Base-by-base conservation (phyloP, 1,140 invertebrate genomes). In the Caenorhabditis inopinata region DNA sequence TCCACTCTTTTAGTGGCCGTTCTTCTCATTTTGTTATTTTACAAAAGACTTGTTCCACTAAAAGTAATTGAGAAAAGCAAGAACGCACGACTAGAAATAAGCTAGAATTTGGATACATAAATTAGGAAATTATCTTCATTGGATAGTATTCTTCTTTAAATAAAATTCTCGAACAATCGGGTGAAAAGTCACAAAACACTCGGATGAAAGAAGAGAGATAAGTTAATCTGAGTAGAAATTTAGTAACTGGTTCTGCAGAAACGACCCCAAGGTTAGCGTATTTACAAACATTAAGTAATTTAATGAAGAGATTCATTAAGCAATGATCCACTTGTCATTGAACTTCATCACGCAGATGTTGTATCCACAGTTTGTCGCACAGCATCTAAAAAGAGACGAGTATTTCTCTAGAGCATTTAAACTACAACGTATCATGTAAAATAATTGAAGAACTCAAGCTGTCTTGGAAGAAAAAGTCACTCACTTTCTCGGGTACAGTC, bases 41-140 rank as follows among this genome's bases (percentile, higher is more conserved):
- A 77, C 53, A 76, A 73, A 35, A 47, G 78, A 46, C 35, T 83
- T 14, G 58, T 82, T 49, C 81, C 82, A 25, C 35, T 83, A 16
- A 42, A 83, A 78, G 49, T 82, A 25, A 38, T 68, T 32, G 38
- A 68, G n/a, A 68, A 68, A 6, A 5, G n/a, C 32, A 68, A 42
- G 21, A 32, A 68, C 7, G 35, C 58, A 12, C 21, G 32, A n/a
- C n/a, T n/a, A n/a, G n/a, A n/a, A n/a, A n/a, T n/a, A n/a, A n/a
- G n/a, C n/a, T n/a, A n/a, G n/a, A n/a, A n/a, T n/a, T n/a, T n/a
- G n/a, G n/a, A n/a, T n/a, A n/a, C n/a, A n/a, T n/a, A n/a, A n/a
- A n/a, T n/a, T n/a, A n/a, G n/a, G n/a, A n/a, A n/a, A n/a, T n/a
- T n/a, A n/a, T n/a, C n/a, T n/a, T n/a, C n/a, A 68, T 38, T 42